phyloP scores from a whole-genome alignment of 1,140 invertebrate genomes.

The Elysia chlorotica region DNA sequence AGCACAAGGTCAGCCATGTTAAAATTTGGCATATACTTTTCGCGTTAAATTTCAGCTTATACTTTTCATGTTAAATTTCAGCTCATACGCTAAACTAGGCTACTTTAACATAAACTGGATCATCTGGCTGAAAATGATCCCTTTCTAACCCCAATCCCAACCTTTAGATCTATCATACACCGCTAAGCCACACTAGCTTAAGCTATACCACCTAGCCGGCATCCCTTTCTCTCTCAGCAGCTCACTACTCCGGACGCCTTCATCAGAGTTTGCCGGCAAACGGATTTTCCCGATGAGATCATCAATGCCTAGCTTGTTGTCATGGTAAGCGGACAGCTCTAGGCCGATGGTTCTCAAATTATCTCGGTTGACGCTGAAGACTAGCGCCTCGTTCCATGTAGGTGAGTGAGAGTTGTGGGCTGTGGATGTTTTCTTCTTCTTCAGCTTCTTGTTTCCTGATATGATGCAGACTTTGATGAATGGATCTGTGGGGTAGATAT shows the following conservation, averaged over 20 bases:
- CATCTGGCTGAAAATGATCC: no score
- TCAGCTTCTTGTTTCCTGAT: constrained; percentile 67
- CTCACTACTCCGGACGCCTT: constrained; percentile 50
- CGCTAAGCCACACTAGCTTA: constrained; percentile 28
- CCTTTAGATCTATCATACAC: no score
- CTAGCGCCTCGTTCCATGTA: constrained; percentile 54
- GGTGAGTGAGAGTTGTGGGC: constrained; percentile 43
- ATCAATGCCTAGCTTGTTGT: constrained; percentile 57
- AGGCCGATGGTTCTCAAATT: constrained; percentile 39
- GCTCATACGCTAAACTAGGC: no score
- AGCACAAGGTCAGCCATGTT: no score
- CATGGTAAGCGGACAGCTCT: constrained; percentile 52
- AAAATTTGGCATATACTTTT: no score
- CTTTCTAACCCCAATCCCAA: no score
- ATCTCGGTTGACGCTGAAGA: constrained; percentile 58
- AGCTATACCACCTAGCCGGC: constrained; percentile 44
- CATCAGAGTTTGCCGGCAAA: constrained; percentile 46
- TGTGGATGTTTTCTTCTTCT: constrained; percentile 57
- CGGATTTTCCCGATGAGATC: constrained; percentile 48
- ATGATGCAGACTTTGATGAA: constrained; percentile 55
- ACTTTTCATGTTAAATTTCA: no score
- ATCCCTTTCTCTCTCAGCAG: constrained; percentile 39
- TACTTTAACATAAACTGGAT: no score
- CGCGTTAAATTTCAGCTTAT: no score
- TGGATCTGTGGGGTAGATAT: constrained; percentile 62